Conservation (phyloP, 1,140 invertebrate species). For the Hyphantria cunea region DNA sequence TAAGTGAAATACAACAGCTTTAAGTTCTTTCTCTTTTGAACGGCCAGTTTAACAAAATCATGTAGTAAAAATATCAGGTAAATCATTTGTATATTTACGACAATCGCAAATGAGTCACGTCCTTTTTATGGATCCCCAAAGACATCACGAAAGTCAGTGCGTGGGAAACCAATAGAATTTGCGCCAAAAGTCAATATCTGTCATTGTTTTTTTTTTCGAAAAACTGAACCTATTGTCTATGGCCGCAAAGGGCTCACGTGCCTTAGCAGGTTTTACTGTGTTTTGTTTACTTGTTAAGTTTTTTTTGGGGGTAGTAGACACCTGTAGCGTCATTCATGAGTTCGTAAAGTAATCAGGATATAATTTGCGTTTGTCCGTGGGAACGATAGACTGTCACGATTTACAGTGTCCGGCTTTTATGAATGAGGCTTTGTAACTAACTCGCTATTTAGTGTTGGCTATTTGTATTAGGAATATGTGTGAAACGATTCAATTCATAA, state of each 20-base stretch:
- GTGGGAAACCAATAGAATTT: conserved; percentile 57
- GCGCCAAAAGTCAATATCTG: conserved; percentile 48
- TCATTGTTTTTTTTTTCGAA: conserved; percentile 48
- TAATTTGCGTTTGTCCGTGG: conserved; percentile 49
- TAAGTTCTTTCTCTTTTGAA: no score
- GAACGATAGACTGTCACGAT: conserved; percentile 26
- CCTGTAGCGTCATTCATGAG: conserved; percentile 58
- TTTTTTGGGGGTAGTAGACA: conserved; percentile 51
- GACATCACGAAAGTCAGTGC: not conserved
- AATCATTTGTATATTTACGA: no score
- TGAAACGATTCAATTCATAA: no score
- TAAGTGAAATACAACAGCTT: no score
- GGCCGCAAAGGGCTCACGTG: conserved; percentile 72
- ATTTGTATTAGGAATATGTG: no score
- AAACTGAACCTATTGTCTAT: conserved; percentile 52
- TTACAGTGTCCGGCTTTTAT: conserved; percentile 14
- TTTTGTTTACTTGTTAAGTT: conserved; percentile 52
- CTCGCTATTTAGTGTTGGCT: no score
- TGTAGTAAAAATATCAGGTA: no score
- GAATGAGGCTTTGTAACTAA: not conserved
- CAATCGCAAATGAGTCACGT: no score
- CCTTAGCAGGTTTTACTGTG: conserved; percentile 56
- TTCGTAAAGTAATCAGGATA: conserved; percentile 47
- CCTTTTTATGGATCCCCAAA: no score
- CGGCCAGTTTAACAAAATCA: no score